Conservation (phyloP, 2,888 invertebrate species). For the Hymenopus coronatus region DNA sequence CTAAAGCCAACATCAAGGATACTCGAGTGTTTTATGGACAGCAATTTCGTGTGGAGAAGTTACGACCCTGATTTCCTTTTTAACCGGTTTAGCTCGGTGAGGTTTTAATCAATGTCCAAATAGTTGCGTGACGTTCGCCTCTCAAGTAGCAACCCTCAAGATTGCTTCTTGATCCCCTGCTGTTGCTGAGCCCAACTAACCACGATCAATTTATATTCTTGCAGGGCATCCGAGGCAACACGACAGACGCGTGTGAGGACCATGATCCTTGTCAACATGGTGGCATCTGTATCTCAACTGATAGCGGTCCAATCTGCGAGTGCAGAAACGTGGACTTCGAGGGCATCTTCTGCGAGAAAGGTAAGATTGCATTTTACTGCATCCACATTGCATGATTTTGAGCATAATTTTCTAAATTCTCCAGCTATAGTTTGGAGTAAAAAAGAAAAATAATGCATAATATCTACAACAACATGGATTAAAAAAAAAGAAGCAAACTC, state of each 20-base stretch:
- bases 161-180: not conserved
- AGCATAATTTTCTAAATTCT: too few relatives aligned
- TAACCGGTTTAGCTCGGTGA: not conserved
- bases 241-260: slow-evolving; percentile 80
- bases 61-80: not conserved
- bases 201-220: slow-evolving; percentile 35
- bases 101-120: not conserved
- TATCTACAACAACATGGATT: too few relatives aligned
- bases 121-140: not conserved
- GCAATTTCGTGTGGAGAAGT: not conserved
- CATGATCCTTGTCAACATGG: slow-evolving; percentile 92
- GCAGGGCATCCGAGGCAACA: slow-evolving; percentile 59
- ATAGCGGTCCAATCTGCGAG: slow-evolving; percentile 92
- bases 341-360: slow-evolving; percentile 92
- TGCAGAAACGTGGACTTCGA: slow-evolving; percentile 90
- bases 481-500: too few relatives aligned
- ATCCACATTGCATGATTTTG: too few relatives aligned
- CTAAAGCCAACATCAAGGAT: too few relatives aligned
- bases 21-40: not conserved
- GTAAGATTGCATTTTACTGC: slow-evolving; percentile 52
- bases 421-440: too few relatives aligned
- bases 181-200: not conserved
- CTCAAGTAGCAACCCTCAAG: not conserved
- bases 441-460: too few relatives aligned
- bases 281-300: slow-evolving; percentile 93